phyloP scores from a whole-genome alignment of 1,140 invertebrate genomes.

The Holcopasites calliopsidis region DNA sequence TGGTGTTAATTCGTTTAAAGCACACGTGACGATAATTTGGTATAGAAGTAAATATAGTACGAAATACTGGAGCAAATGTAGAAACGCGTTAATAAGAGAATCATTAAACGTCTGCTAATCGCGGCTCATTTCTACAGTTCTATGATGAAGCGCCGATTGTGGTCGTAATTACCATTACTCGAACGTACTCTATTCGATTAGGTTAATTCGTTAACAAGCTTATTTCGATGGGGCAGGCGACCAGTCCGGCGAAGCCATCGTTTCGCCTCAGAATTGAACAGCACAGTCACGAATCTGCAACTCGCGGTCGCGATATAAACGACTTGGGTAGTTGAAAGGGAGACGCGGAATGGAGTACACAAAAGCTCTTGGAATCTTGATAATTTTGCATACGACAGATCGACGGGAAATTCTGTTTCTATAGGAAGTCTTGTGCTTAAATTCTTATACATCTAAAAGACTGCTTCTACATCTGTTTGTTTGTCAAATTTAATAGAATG shows the following conservation, averaged over 20 bases:
- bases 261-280: slow-evolving; percentile 24
- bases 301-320: slow-evolving; percentile 14
- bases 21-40: no score
- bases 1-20: no score
- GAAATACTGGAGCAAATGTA: no score
- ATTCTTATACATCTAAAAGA: no score
- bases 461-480: no score
- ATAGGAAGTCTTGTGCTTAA: no score
- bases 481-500: no score
- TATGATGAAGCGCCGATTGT: no score
- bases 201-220: slow-evolving; percentile 56
- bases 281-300: slow-evolving; percentile 42
- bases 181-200: slow-evolving; percentile 46
- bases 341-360: slow-evolving; percentile 7
- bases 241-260: slow-evolving; percentile 50
- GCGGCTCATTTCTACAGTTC: no score
- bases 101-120: no score
- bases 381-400: neutral
- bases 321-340: slow-evolving; percentile 17
- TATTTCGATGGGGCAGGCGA: slow-evolving; percentile 48
- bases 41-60: no score
- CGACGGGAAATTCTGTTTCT: neutral
- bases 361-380: slow-evolving; percentile 4
- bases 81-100: no score
- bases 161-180: slow-evolving; percentile 20